A percentile compares a stretch with the other conserved stretches of the same genome.
Conservation (phyloP, 2,113 vertebrate species). For the Lepidothrix coronata region DNA sequence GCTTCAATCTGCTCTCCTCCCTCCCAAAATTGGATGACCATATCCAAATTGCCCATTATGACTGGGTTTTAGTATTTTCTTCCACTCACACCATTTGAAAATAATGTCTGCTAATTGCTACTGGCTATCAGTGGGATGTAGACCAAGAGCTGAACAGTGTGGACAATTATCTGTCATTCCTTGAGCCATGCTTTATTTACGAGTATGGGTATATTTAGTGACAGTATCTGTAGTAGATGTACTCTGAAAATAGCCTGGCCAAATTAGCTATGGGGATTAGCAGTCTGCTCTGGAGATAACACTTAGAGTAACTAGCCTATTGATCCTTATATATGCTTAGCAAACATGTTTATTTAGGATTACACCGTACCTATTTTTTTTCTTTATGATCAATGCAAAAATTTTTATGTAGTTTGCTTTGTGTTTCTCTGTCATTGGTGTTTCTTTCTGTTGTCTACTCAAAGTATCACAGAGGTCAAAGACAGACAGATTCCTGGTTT, state of each 20-base stretch:
- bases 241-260: neutral
- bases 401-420: neutral
- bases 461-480: neutral
- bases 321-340: neutral
- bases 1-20: neutral
- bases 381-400: neutral
- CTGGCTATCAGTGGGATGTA: neutral
- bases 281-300: neutral
- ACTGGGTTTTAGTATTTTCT: neutral
- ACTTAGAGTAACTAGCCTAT: neutral
- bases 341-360: neutral
- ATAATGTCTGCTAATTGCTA: neutral
- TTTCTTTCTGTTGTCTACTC: neutral
- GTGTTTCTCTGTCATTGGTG: neutral
- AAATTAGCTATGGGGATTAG: neutral
- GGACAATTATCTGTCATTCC: neutral
- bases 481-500: neutral
- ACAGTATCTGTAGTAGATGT: neutral
- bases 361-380: neutral
- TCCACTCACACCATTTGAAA: neutral
- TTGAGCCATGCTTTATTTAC: neutral
- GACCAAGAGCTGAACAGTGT: neutral
- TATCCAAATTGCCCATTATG: neutral
- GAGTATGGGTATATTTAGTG: neutral
- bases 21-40: rapidly evolving